A percentile compares a stretch with the other conserved stretches of the same genome.
These are phyloP conservation scores for Hypanus sabinus DNA, from an alignment of 2,113 vertebrate species.

Conservation along the genomic window DNA sequence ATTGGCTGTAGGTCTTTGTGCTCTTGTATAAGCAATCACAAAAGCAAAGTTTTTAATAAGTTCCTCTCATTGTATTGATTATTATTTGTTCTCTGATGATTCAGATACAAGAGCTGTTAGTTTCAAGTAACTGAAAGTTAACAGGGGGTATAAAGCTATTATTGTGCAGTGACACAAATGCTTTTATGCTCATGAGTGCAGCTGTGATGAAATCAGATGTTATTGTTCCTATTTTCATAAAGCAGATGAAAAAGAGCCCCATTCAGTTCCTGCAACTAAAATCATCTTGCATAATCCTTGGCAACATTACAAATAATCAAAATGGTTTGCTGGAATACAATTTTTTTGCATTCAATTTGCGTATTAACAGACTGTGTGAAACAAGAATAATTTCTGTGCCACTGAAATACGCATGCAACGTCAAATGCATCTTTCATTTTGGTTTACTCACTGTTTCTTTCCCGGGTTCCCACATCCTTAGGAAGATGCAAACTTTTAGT, in stretches of 20 bases:
- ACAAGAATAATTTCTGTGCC: neutral
- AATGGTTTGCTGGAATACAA: neutral
- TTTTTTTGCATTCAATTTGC: neutral
- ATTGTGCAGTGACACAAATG: constrained; percentile 73
- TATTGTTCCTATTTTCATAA: constrained; percentile 52
- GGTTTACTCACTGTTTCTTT: neutral
- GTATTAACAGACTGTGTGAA: neutral
- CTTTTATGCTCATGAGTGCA: constrained; percentile 62
- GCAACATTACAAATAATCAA: neutral
- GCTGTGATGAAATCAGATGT: constrained; percentile 73
- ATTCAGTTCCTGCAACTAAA: neutral
- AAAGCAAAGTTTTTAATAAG: neutral
- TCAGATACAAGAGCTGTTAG: constrained; percentile 57
- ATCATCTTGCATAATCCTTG: neutral
- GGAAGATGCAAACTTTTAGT: neutral
- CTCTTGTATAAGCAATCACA: no score
- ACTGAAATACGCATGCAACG: neutral
- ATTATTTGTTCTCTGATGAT: constrained; percentile 39
- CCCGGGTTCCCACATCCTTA: neutral
- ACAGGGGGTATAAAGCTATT: constrained; percentile 61
- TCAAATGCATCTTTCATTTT: neutral
- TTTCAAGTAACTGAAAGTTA: constrained; percentile 66
- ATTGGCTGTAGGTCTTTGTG: no score
- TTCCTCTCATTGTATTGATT: neutral
- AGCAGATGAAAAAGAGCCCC: neutral